Evolutionary conservation across 2,888 invertebrate genomes (phyloP), one percentile per base, ranked within the genome.

Genomic region (Steinernema carpocapsae): DNA sequence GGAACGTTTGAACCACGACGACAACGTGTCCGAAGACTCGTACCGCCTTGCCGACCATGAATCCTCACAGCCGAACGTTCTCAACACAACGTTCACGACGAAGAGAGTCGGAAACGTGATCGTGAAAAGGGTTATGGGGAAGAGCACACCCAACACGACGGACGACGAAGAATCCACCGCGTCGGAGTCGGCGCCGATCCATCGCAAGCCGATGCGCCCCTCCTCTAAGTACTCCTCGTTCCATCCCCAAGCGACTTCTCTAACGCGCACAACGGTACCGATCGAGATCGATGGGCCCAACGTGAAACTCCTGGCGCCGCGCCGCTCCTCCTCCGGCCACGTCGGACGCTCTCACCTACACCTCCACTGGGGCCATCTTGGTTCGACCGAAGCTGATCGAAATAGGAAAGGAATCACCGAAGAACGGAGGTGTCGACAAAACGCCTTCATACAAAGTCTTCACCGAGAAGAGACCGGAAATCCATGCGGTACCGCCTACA

Each of bases 21-120:
- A 86, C 77, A 84, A 85, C 74, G 79, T 83, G 48, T 79, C 79
- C 32, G 85, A 86, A 76, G 86, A 86, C 43, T 85, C 85, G 2
- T 87, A 87, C 76, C 79, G 82, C 14, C 75, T 87, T 37, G 79
- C 79, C 19, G 85, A 85, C 71, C 79, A 84, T 46, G 82, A 83
- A 26, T 73, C 76, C n/a, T 82, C 79, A n/a, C 74, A 72, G n/a
- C 82, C 83, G 19, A 76, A 83, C 52, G 74, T 80, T 26, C 78
- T 77, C 74, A 79, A 79, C 45, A 80, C 82, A 14, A 85, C 84
- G 10, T 86, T 86, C 75, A 84, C 86, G 10, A 80, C 86, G 0
- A 83, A 82, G 74, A 76, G 85, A 51, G 80, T 85, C 17, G 85
- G 84, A 1, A 81, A 84, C 72, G 84, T 82, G 46, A 77, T 85